Percentiles rank a stretch among this genome's conserved stretches.
Evolutionary conservation across 2,797 vertebrate genomes (phyloP).

Genomic region (Ammospiza maritima): DNA sequence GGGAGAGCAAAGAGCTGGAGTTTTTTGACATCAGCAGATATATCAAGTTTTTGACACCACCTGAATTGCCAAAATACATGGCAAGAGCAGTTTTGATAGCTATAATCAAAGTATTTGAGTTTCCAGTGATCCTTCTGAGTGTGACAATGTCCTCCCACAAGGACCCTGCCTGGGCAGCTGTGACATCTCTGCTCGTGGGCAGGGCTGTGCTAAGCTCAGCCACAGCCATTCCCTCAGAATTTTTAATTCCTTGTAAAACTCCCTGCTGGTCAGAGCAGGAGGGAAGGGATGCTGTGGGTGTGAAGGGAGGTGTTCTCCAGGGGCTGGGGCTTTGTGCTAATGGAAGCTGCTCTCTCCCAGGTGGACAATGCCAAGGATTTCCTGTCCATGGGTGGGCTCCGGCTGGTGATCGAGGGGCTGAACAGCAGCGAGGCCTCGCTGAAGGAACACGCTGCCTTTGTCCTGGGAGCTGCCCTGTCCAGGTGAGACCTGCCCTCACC

Average conservation of each 20-base stretch:
- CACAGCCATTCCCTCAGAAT: not conserved
- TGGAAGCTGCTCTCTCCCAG: too few relatives aligned
- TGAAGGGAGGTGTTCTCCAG: too few relatives aligned
- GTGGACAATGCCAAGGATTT: slow-evolving; percentile 77
- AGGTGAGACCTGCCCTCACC: too few relatives aligned
- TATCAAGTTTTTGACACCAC: too few relatives aligned
- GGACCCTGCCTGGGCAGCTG: not conserved
- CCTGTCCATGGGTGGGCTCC: slow-evolving; percentile 88
- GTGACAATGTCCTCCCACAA: slow-evolving; percentile 5
- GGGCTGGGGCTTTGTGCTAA: not conserved
- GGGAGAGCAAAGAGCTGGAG: too few relatives aligned
- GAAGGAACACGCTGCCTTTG: slow-evolving; percentile 88
- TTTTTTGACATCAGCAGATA: too few relatives aligned
- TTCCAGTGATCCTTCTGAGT: not conserved
- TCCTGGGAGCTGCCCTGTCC: too few relatives aligned
- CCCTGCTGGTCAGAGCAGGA: not conserved
- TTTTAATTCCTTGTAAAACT: not conserved
- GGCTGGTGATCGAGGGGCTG: slow-evolving; percentile 83
- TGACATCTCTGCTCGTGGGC: not conserved
- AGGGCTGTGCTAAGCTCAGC: not conserved
- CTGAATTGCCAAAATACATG: too few relatives aligned
- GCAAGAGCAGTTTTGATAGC: too few relatives aligned
- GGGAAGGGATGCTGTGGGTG: too few relatives aligned
- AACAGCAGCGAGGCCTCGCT: slow-evolving; percentile 86
- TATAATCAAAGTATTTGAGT: too few relatives aligned